These are phyloP conservation scores for Tetropium fuscum DNA, from an alignment of 2,888 invertebrate species.

Conservation along the genomic window DNA sequence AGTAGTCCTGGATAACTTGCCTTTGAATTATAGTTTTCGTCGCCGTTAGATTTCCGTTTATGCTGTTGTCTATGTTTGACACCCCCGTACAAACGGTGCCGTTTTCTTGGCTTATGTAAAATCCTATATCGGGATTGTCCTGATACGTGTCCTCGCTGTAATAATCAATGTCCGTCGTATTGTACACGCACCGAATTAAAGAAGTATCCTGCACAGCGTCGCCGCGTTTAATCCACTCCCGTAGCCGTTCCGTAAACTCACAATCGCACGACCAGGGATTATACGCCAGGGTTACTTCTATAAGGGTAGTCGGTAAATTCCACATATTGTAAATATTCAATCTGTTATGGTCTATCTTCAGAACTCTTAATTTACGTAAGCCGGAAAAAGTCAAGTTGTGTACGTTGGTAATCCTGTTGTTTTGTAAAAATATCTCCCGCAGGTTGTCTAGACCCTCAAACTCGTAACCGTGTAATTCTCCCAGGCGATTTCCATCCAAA, in stretches of 20 bases:
- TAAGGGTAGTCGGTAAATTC: slow-evolving; percentile 75
- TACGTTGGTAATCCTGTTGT: slow-evolving; percentile 78
- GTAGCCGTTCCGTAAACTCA: slow-evolving; percentile 79
- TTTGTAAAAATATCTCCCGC: slow-evolving; percentile 78
- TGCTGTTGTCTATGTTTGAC: slow-evolving; percentile 76
- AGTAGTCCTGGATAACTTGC: slow-evolving; percentile 80
- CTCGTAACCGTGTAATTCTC: slow-evolving; percentile 80
- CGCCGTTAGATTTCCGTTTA: slow-evolving; percentile 76
- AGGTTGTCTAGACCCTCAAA: slow-evolving; percentile 83
- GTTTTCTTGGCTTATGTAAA: slow-evolving; percentile 72
- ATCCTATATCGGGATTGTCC: slow-evolving; percentile 72
- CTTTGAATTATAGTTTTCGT: slow-evolving; percentile 80
- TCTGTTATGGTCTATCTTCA: slow-evolving; percentile 80
- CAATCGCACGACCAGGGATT: slow-evolving; percentile 90
- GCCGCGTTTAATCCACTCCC: slow-evolving; percentile 80
- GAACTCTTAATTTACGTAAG: slow-evolving; percentile 73
- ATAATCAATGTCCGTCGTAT: slow-evolving; percentile 70
- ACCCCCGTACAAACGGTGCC: slow-evolving; percentile 73
- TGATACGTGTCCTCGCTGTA: slow-evolving; percentile 72
- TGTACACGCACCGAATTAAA: slow-evolving; percentile 77
- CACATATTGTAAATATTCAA: slow-evolving; percentile 78
- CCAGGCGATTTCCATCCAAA: slow-evolving; percentile 80
- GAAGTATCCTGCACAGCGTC: slow-evolving; percentile 75
- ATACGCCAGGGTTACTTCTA: slow-evolving; percentile 75
- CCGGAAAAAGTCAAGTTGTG: slow-evolving; percentile 79